These are phyloP conservation scores for Sparus aurata DNA, from an alignment of 2,797 vertebrate genomes.

Conservation along the genomic window DNA sequence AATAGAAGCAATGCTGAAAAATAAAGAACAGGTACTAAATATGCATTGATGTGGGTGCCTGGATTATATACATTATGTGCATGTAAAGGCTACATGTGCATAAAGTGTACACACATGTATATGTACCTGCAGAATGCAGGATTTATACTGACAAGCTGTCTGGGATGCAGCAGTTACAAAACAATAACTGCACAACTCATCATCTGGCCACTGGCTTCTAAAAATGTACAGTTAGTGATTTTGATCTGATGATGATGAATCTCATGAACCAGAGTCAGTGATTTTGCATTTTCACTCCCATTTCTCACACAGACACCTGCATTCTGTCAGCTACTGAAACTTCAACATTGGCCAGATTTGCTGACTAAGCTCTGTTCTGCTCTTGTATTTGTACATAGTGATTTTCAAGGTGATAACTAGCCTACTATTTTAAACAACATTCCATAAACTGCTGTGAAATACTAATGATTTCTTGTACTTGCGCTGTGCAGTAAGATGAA, in stretches of 20 bases:
- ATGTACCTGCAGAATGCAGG: too few species aligned
- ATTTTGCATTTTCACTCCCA: conserved; percentile 27
- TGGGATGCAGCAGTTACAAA: not conserved
- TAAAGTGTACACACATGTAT: too few species aligned
- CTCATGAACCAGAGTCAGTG: not conserved
- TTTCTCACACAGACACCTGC: conserved; percentile 29
- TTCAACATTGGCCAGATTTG: not conserved
- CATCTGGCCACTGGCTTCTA: not conserved
- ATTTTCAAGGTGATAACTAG: not conserved
- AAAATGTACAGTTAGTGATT: not conserved
- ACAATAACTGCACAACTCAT: not conserved
- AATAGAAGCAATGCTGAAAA: too few species aligned
- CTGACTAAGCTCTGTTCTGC: not conserved
- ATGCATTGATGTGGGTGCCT: too few species aligned
- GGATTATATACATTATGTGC: too few species aligned
- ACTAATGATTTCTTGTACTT: not conserved
- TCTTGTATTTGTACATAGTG: not conserved
- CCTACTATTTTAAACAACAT: not conserved
- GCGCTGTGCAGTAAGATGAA: conserved; percentile 9
- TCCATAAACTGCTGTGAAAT: not conserved
- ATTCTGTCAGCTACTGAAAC: not conserved
- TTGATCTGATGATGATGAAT: not conserved
- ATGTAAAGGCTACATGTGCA: too few species aligned
- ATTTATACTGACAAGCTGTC: not conserved
- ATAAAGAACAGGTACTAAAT: too few species aligned